Evolutionary conservation across 2,797 vertebrate genomes (phyloP), one percentile per base, ranked within the genome.

Genomic region (Todus mexicanus): DNA sequence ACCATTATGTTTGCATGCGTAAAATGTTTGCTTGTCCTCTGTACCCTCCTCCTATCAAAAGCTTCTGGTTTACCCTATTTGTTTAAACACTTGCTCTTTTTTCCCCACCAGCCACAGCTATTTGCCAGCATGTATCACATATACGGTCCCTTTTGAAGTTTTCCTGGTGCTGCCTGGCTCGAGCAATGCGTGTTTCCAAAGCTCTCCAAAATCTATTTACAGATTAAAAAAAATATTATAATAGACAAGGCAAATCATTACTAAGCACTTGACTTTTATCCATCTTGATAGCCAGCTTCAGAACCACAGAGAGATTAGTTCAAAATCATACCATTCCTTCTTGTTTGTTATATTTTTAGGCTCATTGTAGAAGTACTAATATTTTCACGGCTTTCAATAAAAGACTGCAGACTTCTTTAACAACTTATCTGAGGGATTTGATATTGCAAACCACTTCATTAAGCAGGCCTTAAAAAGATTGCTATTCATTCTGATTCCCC

Each of bases 391-490:
- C 26, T 84, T 87, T 74, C 42, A n/a, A 35, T 57, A 42, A 50
- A 75, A 76, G 42, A 31, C 17, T 42, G 37, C 65, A 88, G 60
- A 66, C 11, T 70, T 66, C 59, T 73, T 47, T 73, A 89, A 57
- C 10, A 45, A 64, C 43, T 48, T 84, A 42, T 51, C 31, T 66
- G 15, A 76, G 60, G 37, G 51, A 76, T 94, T 76, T 70, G 40
- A 47, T 76, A 72, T 51, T 76, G 64, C 60, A 45, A 92, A 74
- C 17, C 33, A 71, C 53, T 87, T 64, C 53, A 64, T 72, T 35
- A 91, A 76, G 88, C 40, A 87, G 56, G 27, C n/a, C 84, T 89
- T 73, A 37, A 76, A 94, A 92, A 84, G 60, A 82, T 19, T 69
- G 37, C 23, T 70, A 15, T 78, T 84, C 45, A 23, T 20, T 92